phyloP scores from a whole-genome alignment of 2,888 invertebrate genomes.

The Pristionchus arcanus region DNA sequence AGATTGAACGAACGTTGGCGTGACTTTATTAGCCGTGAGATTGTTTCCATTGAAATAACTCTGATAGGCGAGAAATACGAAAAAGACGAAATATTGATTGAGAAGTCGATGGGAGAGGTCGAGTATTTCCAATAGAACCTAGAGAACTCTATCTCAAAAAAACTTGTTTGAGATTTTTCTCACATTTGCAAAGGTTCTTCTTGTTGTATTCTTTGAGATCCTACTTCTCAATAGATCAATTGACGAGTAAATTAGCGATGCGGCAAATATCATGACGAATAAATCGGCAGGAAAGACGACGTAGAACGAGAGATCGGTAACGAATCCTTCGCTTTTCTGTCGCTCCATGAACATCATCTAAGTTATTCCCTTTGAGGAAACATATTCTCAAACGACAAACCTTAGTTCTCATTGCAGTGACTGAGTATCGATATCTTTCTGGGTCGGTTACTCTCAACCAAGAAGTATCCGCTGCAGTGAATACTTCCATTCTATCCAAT shows the following conservation, averaged over 20 bases:
- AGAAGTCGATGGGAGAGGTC: not conserved
- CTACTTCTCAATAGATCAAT: not conserved
- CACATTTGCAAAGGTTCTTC: not conserved
- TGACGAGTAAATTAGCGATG: not conserved
- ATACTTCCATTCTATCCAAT: not conserved
- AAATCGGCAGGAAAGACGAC: not conserved
- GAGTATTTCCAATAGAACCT: not conserved
- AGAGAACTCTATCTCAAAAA: not conserved
- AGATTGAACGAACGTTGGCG: not conserved
- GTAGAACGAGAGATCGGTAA: not conserved
- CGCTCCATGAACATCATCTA: conserved; percentile 29
- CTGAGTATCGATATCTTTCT: conserved; percentile 21
- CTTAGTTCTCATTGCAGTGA: not conserved
- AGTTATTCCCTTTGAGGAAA: too few species aligned
- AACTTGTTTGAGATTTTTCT: not conserved
- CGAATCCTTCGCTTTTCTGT: not conserved
- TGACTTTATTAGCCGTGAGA: not conserved
- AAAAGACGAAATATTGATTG: not conserved
- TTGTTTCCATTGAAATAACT: conserved; percentile 35
- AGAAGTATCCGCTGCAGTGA: conserved; percentile 31
- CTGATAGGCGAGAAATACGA: conserved; percentile 1
- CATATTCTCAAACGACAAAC: not conserved
- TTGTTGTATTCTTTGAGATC: not conserved
- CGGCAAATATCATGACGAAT: not conserved
- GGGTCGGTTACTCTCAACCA: not conserved